Evolutionary conservation across 92 coral and sea anemone species (phyloP).

Genomic region (Chrysogorgia sp.): DNA sequence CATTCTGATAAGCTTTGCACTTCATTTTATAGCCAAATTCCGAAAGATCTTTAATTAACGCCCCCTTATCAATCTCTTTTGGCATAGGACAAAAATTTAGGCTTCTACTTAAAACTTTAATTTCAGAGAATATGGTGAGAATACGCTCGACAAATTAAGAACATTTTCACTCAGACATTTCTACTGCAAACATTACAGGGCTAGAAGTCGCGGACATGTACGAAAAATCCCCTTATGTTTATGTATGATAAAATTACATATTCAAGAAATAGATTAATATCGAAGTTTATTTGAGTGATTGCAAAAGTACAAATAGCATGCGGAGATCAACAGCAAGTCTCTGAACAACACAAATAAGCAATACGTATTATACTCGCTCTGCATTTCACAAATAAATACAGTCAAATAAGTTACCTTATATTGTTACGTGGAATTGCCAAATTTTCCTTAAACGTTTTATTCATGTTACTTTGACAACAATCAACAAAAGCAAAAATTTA

Average conservation of each 20-base stretch:
- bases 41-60: too few species aligned
- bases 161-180: too few species aligned
- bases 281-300: background rate
- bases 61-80: too few species aligned
- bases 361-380: constrained; percentile 12
- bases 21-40: too few species aligned
- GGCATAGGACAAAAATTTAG: too few species aligned
- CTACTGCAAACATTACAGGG: too few species aligned
- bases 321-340: background rate
- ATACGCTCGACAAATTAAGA: too few species aligned
- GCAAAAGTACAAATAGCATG: constrained; percentile 27
- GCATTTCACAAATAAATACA: constrained; percentile 17
- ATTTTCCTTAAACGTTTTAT: background rate
- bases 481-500: background rate
- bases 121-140: too few species aligned
- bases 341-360: background rate
- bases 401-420: constrained; percentile 19
- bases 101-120: too few species aligned
- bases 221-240: constrained; percentile 5
- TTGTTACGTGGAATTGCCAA: background rate
- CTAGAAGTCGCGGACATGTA: constrained; percentile 16
- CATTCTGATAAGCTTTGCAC: too few species aligned
- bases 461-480: background rate
- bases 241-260: constrained; percentile 11
- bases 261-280: constrained; percentile 12